Evolutionary conservation across 2,888 invertebrate species (phyloP).

Genomic region (Gastracanthus pulcherrimus): DNA sequence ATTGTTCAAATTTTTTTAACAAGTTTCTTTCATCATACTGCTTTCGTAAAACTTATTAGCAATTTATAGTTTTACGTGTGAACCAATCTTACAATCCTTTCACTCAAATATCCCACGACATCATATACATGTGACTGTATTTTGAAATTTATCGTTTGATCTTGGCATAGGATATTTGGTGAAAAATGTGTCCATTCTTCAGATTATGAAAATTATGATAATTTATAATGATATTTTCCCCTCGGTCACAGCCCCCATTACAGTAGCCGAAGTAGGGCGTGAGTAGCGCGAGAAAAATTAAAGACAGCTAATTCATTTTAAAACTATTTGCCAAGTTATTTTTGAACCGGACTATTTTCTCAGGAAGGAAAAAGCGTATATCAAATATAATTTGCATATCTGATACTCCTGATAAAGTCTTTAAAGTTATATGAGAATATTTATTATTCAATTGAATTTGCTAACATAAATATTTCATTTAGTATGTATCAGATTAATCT

Average conservation of each 20-base stretch:
- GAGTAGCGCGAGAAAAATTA: background rate
- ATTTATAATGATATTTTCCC: constrained; percentile 1
- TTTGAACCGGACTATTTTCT: too few species aligned
- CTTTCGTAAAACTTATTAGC: background rate
- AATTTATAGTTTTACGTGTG: background rate
- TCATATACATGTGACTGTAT: background rate
- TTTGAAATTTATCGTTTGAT: constrained; percentile 23
- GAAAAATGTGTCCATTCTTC: constrained; percentile 34
- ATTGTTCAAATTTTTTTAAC: background rate
- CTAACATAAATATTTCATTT: background rate
- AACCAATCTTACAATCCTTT: background rate
- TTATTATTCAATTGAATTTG: too few species aligned
- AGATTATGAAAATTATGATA: constrained; percentile 12
- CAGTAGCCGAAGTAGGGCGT: background rate
- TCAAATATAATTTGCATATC: too few species aligned
- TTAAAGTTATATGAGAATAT: too few species aligned
- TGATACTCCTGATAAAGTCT: too few species aligned
- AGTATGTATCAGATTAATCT: background rate
- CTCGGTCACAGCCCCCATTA: too few species aligned
- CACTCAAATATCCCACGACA: constrained; percentile 6
- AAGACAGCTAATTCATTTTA: too few species aligned
- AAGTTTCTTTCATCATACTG: background rate
- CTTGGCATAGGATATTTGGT: background rate
- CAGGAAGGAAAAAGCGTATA: too few species aligned
- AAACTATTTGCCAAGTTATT: too few species aligned